Evolutionary conservation across 2,113 vertebrate genomes (phyloP).

Genomic region (Calyptomena viridis): DNA sequence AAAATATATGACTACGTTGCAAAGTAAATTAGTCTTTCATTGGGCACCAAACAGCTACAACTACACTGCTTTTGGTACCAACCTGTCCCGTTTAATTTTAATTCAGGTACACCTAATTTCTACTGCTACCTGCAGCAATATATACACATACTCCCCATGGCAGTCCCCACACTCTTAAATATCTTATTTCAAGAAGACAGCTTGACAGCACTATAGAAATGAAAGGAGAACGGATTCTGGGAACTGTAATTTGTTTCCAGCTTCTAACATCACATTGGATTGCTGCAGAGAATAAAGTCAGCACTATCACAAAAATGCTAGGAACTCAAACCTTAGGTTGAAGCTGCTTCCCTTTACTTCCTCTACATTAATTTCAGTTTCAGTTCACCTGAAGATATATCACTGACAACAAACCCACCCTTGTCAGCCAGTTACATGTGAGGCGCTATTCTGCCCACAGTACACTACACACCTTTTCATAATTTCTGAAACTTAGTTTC

Average conservation of each 20-base stretch:
- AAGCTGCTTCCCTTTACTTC: background rate
- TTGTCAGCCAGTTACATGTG: background rate
- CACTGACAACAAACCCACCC: background rate
- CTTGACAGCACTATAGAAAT: background rate
- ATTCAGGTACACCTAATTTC: background rate
- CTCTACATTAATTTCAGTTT: background rate
- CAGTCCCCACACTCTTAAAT: background rate
- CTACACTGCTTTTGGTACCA: background rate
- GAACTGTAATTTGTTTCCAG: background rate
- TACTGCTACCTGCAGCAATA: background rate
- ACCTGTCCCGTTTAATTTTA: background rate
- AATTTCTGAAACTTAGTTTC: background rate
- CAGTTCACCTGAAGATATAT: background rate
- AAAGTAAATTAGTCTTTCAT: background rate
- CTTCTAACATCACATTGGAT: background rate
- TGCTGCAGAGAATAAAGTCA: background rate
- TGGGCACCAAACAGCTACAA: background rate
- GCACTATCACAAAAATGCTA: background rate
- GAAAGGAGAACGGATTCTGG: background rate
- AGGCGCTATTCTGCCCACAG: background rate
- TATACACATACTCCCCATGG: background rate
- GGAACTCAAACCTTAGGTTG: background rate
- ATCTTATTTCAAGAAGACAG: background rate
- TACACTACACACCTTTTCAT: background rate
- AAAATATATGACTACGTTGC: background rate